A percentile compares a stretch with the other conserved stretches of the same genome.
Evolutionary conservation across 2,113 vertebrate genomes (phyloP).

Genomic region (Paradoxurus hermaphroditus): DNA sequence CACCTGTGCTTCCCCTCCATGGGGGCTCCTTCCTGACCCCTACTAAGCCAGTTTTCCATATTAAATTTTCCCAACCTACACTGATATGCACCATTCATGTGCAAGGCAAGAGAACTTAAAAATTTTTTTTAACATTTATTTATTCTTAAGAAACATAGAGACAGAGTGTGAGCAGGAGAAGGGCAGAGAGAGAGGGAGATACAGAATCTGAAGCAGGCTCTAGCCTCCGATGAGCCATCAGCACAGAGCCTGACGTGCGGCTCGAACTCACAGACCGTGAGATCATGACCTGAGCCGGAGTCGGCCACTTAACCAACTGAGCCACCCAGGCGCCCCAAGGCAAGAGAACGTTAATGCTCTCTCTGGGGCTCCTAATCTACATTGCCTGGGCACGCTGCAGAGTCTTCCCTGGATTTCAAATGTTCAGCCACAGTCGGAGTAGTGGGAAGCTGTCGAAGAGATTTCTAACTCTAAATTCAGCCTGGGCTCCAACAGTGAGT

Average conservation of each 20-base stretch:
- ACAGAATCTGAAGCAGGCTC: too few relatives aligned
- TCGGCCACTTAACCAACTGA: too few relatives aligned
- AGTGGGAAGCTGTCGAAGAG: neutral
- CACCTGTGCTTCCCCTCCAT: neutral
- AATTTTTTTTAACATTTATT: too few relatives aligned
- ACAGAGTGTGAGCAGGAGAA: too few relatives aligned
- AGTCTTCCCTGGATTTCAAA: neutral
- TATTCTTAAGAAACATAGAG: too few relatives aligned
- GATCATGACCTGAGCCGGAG: too few relatives aligned
- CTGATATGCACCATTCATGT: neutral
- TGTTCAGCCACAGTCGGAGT: neutral
- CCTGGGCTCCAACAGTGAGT: neutral
- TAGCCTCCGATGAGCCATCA: too few relatives aligned
- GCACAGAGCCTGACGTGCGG: too few relatives aligned
- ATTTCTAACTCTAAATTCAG: neutral
- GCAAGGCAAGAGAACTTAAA: neutral
- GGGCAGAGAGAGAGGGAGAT: too few relatives aligned
- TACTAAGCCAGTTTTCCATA: neutral
- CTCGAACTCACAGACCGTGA: too few relatives aligned
- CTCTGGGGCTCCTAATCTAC: neutral
- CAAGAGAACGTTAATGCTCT: neutral
- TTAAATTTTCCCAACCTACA: neutral
- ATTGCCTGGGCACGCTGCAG: fast-evolving
- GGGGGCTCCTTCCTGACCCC: neutral
- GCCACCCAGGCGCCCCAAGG: too few relatives aligned